Evolutionary conservation across 2,113 vertebrate species (phyloP), one percentile per base, ranked within the genome.

Genomic region (Pollachius pollachius): DNA sequence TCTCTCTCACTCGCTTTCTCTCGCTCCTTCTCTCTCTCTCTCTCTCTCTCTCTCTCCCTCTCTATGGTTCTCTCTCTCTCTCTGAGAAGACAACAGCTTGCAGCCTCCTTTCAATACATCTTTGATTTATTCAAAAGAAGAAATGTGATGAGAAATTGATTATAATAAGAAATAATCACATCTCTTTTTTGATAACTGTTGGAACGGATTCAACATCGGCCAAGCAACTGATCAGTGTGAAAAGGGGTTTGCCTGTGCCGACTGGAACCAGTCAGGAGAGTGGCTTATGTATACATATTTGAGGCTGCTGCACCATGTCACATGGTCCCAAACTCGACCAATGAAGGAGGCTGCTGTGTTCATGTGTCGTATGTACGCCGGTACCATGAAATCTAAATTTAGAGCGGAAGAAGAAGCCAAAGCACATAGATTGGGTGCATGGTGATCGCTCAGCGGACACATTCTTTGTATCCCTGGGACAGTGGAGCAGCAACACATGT

Each of bases 361-460:
- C 62, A n/a, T 57, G 74, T 70, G 34, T 66, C 60, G 69, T 76
- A 62, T 76, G 72, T 63, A 27, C 37, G 62, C 70, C 66, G 65
- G 77, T 62, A n/a, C 74, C 58, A 70, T 61, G 72, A 67, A 41
- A 41, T 76, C 84, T 93, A 93, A 88, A 89, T 91, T 91, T 91
- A 89, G 87, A 79, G 73, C 67, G 85, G 73, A 70, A 77, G 72
- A 57, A 56, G 12, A 56, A n/a, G 57, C 12, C 34, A 52, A 41
- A 15, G n/a, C 23, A 19, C 12, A 74, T 84, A 89, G 88, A 85
- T 89, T 88, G 89, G 78, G 80, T 85, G 81, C 82, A 66, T 23
- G 60, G 86, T 88, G 85, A 91, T 93, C 90, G 91, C 91, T 92
- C 90, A 89, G 74, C 65, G 71, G 72, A 76, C 71, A 77, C 78